Conservation (phyloP, 2,113 vertebrate genomes). For the Synodontis membranacea region DNA sequence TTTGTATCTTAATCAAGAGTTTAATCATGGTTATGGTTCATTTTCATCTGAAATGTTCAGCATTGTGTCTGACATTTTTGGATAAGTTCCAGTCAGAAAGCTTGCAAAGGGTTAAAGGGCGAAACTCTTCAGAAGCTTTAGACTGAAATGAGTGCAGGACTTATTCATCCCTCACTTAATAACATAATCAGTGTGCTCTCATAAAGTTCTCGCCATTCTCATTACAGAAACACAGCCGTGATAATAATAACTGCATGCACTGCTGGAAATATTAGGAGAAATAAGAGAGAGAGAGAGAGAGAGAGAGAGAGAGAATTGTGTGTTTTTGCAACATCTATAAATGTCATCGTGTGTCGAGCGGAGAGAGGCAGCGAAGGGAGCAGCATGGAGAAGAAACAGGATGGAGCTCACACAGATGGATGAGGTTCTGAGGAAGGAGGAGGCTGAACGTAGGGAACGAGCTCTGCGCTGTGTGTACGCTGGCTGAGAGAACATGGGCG, state of each 20-base stretch:
- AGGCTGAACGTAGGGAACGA: not conserved
- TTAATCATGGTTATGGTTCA: not conserved
- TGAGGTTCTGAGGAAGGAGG: not conserved
- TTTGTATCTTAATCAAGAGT: not conserved
- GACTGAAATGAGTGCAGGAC: not conserved
- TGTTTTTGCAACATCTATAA: not conserved
- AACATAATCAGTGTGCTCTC: not conserved
- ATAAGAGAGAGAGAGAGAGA: not conserved
- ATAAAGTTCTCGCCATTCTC: not conserved
- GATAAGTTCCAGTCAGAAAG: not conserved
- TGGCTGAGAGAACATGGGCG: not conserved
- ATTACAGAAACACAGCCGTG: not conserved
- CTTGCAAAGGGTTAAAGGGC: not conserved
- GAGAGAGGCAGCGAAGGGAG: not conserved
- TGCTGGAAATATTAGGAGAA: not conserved
- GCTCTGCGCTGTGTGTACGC: not conserved
- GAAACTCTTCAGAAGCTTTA: not conserved
- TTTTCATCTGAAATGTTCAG: not conserved
- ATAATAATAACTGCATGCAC: not conserved
- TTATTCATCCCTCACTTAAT: not conserved
- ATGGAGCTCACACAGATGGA: not conserved
- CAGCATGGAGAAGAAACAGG: not conserved
- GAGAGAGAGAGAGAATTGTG: not conserved
- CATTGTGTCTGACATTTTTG: not conserved
- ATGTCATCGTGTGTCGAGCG: not conserved